Evolutionary conservation across 2,888 invertebrate species (phyloP).

Genomic region (Catocala fraxini): DNA sequence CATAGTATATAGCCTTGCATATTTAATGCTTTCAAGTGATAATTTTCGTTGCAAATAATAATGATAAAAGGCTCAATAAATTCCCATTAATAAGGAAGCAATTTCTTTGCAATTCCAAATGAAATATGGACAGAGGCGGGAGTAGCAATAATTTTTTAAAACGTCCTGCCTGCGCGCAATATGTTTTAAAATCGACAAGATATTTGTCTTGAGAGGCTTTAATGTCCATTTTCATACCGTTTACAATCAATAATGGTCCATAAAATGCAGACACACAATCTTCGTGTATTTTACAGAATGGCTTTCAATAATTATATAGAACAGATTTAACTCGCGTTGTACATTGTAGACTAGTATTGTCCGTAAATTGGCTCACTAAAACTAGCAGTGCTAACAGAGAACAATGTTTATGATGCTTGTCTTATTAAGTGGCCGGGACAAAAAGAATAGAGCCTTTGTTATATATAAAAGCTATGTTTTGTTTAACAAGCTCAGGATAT

Average conservation of each 20-base stretch:
- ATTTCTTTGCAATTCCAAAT: slow-evolving; percentile 51
- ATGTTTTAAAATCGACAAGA: slow-evolving; percentile 61
- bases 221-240: slow-evolving; percentile 66
- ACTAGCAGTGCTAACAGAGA: neutral
- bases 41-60: slow-evolving; percentile 37
- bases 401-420: neutral
- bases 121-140: slow-evolving; percentile 49
- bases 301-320: slow-evolving; percentile 29
- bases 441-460: neutral
- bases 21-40: slow-evolving; percentile 30
- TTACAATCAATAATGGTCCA: slow-evolving; percentile 68
- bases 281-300: slow-evolving; percentile 47
- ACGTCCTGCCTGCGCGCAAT: slow-evolving; percentile 60
- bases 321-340: neutral
- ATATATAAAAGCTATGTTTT: neutral
- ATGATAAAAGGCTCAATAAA: slow-evolving; percentile 59
- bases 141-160: slow-evolving; percentile 66
- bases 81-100: slow-evolving; percentile 56
- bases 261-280: slow-evolving; percentile 53
- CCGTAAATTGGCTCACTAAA: neutral
- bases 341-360: neutral
- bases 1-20: slow-evolving; percentile 19
- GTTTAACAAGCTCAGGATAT: neutral
- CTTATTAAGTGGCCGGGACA: neutral
- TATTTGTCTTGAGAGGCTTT: slow-evolving; percentile 69